Base-by-base conservation (phyloP, 2,888 invertebrate species). In the Phragmatobia fuliginosa region DNA sequence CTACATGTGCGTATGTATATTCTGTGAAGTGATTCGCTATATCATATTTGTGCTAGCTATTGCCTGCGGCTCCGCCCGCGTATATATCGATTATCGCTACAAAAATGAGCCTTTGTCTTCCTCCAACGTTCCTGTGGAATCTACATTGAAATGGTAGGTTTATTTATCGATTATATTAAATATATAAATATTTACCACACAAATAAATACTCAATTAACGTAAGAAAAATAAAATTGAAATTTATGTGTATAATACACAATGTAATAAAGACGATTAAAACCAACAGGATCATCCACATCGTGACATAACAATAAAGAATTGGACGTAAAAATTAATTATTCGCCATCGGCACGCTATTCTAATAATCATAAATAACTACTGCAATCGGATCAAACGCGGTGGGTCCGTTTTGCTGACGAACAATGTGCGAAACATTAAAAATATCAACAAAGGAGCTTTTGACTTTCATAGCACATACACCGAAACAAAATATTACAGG, bases 361-460 rank as follows among this genome's bases (percentile, higher is more conserved):
- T 92, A 92, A 93, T 92, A 91, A 94, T 91, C 94, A 94, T 95
- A 94, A 95, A 95, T 95, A 91, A 94, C 89, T 81, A 86, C 88
- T 83, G 88, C 91, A 93, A 94, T 93, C 92, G 91, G 94, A 94
- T 94, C 92, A 92, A 94, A 91, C 91, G 92, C 91, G 93, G 94
- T 92, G 86, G 93, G 93, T 93, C 93, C 87, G 83, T 79, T 81
- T 81, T 79, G 79, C 79, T 79, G 80, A 80, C 88, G 86, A 91
- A 94, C 94, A 94, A 94, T 94, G 94, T 94, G 94, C 94, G 93
- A 95, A 94, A 94, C 95, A 94, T 95, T 94, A 94, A 94, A 95
- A 94, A 93, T 94, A 95, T 95, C 94, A 94, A 94, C 94, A 94
- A 95, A 93, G 88, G 92, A 90, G 91, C 93, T 94, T 94, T 93